Base-by-base conservation (phyloP, 2,797 vertebrate species). In the Lacerta agilis region DNA sequence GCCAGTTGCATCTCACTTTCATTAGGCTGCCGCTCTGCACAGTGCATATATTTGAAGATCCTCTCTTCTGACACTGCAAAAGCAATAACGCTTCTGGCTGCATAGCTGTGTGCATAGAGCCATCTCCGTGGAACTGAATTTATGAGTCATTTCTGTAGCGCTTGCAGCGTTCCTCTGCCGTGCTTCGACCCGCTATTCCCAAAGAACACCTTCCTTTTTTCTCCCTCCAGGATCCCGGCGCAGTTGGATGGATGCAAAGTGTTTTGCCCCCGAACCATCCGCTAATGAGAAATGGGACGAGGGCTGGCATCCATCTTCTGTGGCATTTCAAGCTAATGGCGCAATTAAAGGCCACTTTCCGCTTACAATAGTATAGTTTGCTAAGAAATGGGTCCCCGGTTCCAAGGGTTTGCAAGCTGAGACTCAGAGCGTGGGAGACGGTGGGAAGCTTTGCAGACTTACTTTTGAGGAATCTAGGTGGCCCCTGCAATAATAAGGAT, bases 31-130 rank as follows among this genome's bases (percentile, higher is more conserved):
- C 7, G 0, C 55, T 77, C 27, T 7, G 0, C 27, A 41, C 55
- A 69, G 3, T 33, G 43, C 8, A 11, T 0, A 0, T 64, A 41
- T 64, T 79, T 33, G 0, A 0, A 79, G 76, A 11, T 29, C 0
- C 67, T 86, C 73, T 38, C 76, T 61, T 49, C 49, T 8, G 18
- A 33, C 0, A 0, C 25, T 1, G 20, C 0, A 0, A 2, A 1
- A 43, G 49, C 78, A 64, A 81, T 71, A 82, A 87, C 0, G 43
- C 33, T 77, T 3, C 66, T 71, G 41, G 20, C 69, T 71, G 5
- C 18, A 83, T 11, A 38, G 78, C 78, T 49, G 0, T 64, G 33
- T 1, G 5, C 78, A 33, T 23, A 36, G 13, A 73, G 71, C 76
- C 66, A 69, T 90, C 89, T 84, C 80, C 38, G 13, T 3, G 0